phyloP scores from a whole-genome alignment of 1,140 invertebrate genomes.

The Rhopalosiphum padi region DNA sequence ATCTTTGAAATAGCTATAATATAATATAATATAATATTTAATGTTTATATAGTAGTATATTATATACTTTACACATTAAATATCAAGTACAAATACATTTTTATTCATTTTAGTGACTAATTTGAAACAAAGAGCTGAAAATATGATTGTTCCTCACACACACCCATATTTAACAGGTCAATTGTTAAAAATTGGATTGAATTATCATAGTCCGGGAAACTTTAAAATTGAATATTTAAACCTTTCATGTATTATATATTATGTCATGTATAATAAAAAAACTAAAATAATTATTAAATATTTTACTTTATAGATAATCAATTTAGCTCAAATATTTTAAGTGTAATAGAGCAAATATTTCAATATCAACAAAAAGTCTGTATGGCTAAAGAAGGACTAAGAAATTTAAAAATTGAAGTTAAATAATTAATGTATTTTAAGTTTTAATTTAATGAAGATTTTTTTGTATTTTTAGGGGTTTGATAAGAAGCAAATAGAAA shows the following conservation, averaged over 20 bases:
- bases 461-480: neutral
- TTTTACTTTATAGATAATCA: slow-evolving; percentile 37
- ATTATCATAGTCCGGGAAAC: slow-evolving; percentile 13
- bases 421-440: neutral
- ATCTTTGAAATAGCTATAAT: neutral
- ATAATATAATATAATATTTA: too few species aligned
- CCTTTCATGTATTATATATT: slow-evolving; percentile 30
- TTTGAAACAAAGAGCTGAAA: slow-evolving; percentile 26
- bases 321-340: slow-evolving; percentile 26
- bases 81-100: neutral
- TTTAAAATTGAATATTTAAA: slow-evolving; percentile 37
- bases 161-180: slow-evolving; percentile 12
- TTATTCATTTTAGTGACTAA: neutral
- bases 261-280: neutral
- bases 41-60: neutral
- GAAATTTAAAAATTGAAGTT: slow-evolving; percentile 38
- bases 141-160: neutral
- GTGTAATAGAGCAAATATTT: slow-evolving; percentile 8
- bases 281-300: neutral
- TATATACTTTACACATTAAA: neutral
- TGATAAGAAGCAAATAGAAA: slow-evolving; percentile 3
- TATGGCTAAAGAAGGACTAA: slow-evolving; percentile 21
- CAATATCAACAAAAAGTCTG: slow-evolving; percentile 44
- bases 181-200: neutral
- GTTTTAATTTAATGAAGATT: neutral